These are phyloP conservation scores for Melanaphis sacchari DNA, from an alignment of 1,140 invertebrate genomes.

Conservation along the genomic window DNA sequence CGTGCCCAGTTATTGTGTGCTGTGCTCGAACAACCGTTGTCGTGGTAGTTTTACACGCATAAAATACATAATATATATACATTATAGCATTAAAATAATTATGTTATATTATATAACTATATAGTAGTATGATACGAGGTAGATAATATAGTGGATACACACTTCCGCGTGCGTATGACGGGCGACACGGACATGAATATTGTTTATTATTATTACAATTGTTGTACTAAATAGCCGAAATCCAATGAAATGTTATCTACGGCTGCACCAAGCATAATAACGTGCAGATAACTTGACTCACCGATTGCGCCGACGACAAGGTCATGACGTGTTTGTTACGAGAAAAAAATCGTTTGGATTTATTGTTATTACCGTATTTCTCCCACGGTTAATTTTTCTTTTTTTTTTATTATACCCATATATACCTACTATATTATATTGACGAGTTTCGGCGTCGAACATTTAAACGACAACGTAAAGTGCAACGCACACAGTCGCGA, in stretches of 20 bases:
- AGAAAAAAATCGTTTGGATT: background rate
- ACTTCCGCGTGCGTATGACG: background rate
- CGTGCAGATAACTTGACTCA: background rate
- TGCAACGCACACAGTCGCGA: background rate
- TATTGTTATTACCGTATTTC: constrained; percentile 18
- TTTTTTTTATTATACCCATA: background rate
- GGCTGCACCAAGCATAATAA: background rate
- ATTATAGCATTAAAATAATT: background rate
- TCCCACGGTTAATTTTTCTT: background rate
- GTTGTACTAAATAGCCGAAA: background rate
- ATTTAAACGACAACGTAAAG: constrained; percentile 9
- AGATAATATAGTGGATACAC: background rate
- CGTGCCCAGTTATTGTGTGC: constrained; percentile 7
- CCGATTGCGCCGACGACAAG: background rate
- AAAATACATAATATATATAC: background rate
- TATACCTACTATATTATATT: background rate
- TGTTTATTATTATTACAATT: background rate
- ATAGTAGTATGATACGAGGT: background rate
- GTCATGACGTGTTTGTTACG: background rate
- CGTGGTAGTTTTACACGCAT: background rate
- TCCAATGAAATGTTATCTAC: background rate
- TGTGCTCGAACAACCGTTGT: constrained; percentile 8
- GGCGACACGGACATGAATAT: background rate
- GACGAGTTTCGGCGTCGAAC: background rate
- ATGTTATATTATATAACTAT: background rate